Conservation (phyloP, 2,113 vertebrate genomes). For the Psilopogon haemacephalus region DNA sequence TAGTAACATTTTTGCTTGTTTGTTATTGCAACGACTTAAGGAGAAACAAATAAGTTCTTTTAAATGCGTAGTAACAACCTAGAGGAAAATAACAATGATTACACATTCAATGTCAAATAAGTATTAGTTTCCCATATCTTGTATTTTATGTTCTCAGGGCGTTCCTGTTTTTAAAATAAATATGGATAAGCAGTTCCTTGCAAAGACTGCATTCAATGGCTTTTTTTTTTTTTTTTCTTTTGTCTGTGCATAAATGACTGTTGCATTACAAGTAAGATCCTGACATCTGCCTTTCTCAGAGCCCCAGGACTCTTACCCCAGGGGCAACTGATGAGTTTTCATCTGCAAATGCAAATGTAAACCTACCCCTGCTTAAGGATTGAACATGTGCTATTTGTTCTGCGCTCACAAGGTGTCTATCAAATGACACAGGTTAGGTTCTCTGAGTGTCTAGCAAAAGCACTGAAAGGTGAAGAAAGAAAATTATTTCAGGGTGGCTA, state of each 20-base stretch:
- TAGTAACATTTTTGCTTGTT: not conserved
- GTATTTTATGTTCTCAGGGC: not conserved
- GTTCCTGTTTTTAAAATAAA: not conserved
- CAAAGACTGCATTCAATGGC: not conserved
- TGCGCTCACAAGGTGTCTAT: not conserved
- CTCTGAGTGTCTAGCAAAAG: not conserved
- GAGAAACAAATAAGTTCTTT: not conserved
- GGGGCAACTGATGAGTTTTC: not conserved
- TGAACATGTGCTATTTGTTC: not conserved
- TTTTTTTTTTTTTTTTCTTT: not conserved
- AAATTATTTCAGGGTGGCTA: not conserved
- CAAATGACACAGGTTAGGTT: not conserved
- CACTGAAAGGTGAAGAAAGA: not conserved
- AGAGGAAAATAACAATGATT: not conserved
- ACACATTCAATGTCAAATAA: not conserved
- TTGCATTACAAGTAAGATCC: too few relatives aligned
- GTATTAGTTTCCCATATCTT: not conserved
- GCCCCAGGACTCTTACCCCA: not conserved
- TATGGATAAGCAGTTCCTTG: not conserved
- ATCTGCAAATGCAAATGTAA: not conserved
- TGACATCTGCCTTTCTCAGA: too few relatives aligned
- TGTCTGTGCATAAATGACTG: not conserved
- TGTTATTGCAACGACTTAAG: not conserved
- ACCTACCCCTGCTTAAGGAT: not conserved
- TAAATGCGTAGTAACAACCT: not conserved